phyloP scores from a whole-genome alignment of 2,113 vertebrate species.

The Bagarius yarrelli region DNA sequence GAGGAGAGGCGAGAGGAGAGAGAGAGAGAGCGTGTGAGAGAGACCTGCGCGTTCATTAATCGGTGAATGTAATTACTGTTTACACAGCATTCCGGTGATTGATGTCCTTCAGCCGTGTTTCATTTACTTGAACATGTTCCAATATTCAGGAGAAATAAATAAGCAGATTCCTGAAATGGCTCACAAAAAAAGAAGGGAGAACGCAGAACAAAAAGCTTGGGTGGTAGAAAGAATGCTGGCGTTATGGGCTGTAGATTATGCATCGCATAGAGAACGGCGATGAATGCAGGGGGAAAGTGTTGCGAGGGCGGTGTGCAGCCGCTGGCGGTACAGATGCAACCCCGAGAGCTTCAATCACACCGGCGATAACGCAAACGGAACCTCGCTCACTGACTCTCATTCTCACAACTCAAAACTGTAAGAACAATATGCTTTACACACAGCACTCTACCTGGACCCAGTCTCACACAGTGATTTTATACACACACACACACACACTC shows the following conservation, averaged over 20 bases:
- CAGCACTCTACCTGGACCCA: too few species aligned
- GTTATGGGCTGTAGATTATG: constrained; percentile 54
- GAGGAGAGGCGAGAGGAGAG: not conserved
- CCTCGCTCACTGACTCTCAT: constrained; percentile 41
- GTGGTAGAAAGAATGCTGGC: constrained; percentile 33
- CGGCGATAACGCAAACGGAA: constrained; percentile 51
- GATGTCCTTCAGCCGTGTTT: constrained; percentile 54
- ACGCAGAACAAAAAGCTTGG: constrained; percentile 23
- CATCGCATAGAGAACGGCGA: constrained; percentile 48
- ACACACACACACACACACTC: too few species aligned
- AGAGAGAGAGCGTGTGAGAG: not conserved
- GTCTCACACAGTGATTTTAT: too few species aligned
- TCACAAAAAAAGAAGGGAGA: constrained; percentile 26
- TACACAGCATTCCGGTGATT: constrained; percentile 45
- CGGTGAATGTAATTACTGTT: constrained; percentile 54
- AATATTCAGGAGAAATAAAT: constrained; percentile 55
- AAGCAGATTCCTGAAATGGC: constrained; percentile 46
- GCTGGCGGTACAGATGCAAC: constrained; percentile 42
- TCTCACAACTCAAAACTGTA: too few species aligned
- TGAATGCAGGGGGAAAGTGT: constrained; percentile 48
- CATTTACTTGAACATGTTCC: constrained; percentile 48
- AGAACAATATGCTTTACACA: too few species aligned
- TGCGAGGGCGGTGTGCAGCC: constrained; percentile 48
- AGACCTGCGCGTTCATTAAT: constrained; percentile 50
- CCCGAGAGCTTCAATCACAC: constrained; percentile 53